Evolutionary conservation across 2,888 invertebrate genomes (phyloP).

Genomic region (Hedya salicella): DNA sequence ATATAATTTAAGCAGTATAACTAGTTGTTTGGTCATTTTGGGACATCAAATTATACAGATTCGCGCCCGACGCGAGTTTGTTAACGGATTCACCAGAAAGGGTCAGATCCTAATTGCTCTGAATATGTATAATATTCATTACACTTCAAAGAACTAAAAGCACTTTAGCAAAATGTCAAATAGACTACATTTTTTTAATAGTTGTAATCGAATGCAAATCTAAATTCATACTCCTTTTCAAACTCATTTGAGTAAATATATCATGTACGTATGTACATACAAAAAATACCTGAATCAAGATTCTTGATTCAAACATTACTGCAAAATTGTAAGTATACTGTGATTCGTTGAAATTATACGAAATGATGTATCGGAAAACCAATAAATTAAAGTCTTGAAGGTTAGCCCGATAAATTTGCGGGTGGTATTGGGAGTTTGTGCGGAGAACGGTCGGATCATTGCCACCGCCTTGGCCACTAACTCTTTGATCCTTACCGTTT

Average conservation of each 20-base stretch:
- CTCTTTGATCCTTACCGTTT: too few relatives aligned
- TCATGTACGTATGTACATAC: too few relatives aligned
- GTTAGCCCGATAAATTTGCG: not conserved
- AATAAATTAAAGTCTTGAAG: not conserved
- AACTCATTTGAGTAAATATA: too few relatives aligned
- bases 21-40: slow-evolving; percentile 42
- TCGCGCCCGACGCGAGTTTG: slow-evolving; percentile 57
- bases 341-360: not conserved
- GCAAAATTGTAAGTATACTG: too few relatives aligned
- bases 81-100: slow-evolving; percentile 63
- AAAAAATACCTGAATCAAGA: too few relatives aligned
- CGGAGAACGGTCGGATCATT: not conserved
- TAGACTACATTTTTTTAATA: slow-evolving; percentile 1
- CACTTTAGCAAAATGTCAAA: slow-evolving; percentile 31
- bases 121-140: slow-evolving; percentile 64
- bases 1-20: slow-evolving; percentile 1
- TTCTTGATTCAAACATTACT: too few relatives aligned
- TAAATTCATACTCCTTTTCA: too few relatives aligned
- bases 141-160: slow-evolving; percentile 55
- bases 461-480: too few relatives aligned
- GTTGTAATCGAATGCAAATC: not conserved
- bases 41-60: slow-evolving; percentile 64
- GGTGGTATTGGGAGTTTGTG: not conserved
- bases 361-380: not conserved
- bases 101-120: slow-evolving; percentile 71